These are phyloP conservation scores for Climacteris rufus DNA, from an alignment of 2,113 vertebrate species.

Conservation along the genomic window DNA sequence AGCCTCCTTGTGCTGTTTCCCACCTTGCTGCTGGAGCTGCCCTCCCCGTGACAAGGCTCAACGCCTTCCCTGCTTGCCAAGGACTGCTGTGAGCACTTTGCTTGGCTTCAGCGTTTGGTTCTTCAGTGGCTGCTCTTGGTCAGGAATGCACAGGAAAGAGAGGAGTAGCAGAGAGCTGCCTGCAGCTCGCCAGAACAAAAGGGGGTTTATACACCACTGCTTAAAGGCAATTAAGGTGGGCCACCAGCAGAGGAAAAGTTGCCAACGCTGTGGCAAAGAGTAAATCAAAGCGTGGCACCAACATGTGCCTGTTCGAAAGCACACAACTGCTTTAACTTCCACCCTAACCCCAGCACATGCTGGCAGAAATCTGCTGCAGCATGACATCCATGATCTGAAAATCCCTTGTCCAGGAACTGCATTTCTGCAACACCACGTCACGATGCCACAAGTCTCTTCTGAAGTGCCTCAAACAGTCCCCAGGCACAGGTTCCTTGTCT, in stretches of 20 bases:
- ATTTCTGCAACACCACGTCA: background rate
- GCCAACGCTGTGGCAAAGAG: background rate
- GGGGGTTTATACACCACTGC: background rate
- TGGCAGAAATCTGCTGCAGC: background rate
- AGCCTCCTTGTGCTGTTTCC: background rate
- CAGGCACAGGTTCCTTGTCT: background rate
- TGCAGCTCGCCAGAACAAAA: background rate
- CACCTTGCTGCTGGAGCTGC: background rate
- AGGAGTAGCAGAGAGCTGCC: background rate
- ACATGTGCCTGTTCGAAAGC: background rate
- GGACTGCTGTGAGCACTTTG: background rate
- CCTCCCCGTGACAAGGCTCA: background rate
- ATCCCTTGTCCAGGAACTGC: background rate
- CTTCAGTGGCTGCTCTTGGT: background rate
- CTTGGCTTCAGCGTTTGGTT: background rate
- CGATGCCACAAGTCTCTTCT: background rate
- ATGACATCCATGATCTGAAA: background rate
- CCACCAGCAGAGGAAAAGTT: background rate
- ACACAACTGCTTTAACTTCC: background rate
- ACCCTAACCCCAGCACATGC: background rate
- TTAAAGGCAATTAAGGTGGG: background rate
- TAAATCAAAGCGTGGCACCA: background rate
- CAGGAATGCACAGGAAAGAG: background rate
- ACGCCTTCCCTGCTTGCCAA: accelerated
- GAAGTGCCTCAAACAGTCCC: background rate